A percentile compares a stretch with the other conserved stretches of the same genome.
phyloP scores from a whole-genome alignment of 2,888 invertebrate genomes.

The Schizaphis graminum region DNA sequence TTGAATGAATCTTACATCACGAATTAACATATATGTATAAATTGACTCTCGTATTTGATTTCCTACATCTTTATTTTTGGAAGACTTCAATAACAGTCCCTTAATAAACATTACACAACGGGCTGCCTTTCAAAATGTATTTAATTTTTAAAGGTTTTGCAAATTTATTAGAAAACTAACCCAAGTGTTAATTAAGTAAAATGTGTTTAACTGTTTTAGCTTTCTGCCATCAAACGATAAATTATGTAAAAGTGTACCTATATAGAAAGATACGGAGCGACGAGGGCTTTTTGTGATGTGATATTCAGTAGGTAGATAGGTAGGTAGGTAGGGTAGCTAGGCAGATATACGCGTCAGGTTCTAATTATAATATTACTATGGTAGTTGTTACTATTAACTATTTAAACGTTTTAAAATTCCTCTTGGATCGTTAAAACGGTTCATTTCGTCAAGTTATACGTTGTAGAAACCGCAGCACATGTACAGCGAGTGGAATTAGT shows the following conservation, averaged over 20 bases:
- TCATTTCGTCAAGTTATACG: not conserved
- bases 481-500: not conserved
- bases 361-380: not conserved
- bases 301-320: not conserved
- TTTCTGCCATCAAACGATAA: constrained; percentile 4
- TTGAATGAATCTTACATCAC: not conserved
- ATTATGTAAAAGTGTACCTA: not conserved
- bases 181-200: constrained; percentile 11
- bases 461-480: not conserved
- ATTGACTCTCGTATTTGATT: not conserved
- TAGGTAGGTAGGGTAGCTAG: not conserved
- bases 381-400: constrained; percentile 2
- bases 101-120: not conserved
- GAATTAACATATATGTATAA: not conserved
- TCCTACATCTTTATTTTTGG: not conserved
- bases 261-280: not conserved
- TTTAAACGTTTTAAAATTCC: not conserved
- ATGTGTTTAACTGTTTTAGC: not conserved
- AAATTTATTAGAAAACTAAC: constrained; percentile 14
- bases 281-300: not conserved
- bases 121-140: not conserved
- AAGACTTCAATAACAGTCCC: not conserved
- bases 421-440: not conserved
- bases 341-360: not conserved
- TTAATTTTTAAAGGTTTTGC: not conserved